Base-by-base conservation (phyloP, 2,113 vertebrate species). In the Hyperopisus bebe region DNA sequence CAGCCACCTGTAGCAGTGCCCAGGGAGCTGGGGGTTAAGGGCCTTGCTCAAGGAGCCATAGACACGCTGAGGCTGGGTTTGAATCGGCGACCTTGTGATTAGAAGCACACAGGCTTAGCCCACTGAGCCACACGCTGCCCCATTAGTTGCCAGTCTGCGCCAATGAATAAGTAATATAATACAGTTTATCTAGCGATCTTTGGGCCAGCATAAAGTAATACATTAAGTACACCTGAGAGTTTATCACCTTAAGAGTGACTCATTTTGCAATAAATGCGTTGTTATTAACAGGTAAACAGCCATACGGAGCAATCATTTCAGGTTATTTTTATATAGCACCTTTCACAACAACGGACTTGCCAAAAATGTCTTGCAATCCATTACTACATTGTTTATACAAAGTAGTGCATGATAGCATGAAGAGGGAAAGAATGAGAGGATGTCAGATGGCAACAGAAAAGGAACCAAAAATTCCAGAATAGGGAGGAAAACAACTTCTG, bases 241-340 rank as follows among this genome's bases (percentile, higher is more conserved):
- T 51, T 51, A 53, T 86, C 15, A 17, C 46, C 88, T 83, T 24
- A 24, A 42, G 86, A 89, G 89, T 44, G 89, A 92, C 82, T 89
- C 42, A 62, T 62, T 90, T 82, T 62, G 15, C 35, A 15, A 39
- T 89, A 70, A 90, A 58, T 74, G 88, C n/a, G 88, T 88, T 89
- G 24, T 88, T 58, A 89, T 90, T 86, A 91, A 90, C 51, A n/a
- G 84, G 86, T 31, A 90, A 89, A 93, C 31, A 27, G 31, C n/a
- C n/a, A 1, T 3, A 1, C 5, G 21, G 7, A n/a, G 55, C 55
- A 62, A 8, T 9, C 21, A 2, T 62, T 62, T n/a, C 55, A 62
- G 7, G 2, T 62, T 0, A 9, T 62, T 62, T n/a, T n/a, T 9
- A 62, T 62, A 62, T 62, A n/a, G 55, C 55, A 8, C 55, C 55